Evolutionary conservation across 2,888 invertebrate species (phyloP), one percentile per base, ranked within the genome.

Genomic region (Nymphalis polychloros): DNA sequence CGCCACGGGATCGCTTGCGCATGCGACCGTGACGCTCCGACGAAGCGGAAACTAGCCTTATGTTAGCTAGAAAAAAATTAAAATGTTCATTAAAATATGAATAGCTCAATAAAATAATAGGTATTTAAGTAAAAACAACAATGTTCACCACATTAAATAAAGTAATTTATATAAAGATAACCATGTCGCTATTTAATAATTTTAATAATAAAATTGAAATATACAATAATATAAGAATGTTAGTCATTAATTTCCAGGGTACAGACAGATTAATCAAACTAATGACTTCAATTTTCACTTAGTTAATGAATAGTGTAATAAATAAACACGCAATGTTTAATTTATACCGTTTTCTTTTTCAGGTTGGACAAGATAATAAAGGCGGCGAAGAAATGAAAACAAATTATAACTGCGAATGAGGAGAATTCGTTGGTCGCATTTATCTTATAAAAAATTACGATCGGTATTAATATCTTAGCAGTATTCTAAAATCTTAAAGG

Each of bases 301-400:
- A 35, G 57, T 35, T 41, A 57, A 57, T 57, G 41, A 57, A 57
- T 41, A 57, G 19, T 57, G 41, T 19, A 57, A 57, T 8, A 57
- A 57, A 19, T 53, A 17, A 27, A 16, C 57, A 57, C 57, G 57
- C 57, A 41, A 41, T 57, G 35, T 10, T 41, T 57, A 41, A 57
- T 57, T 57, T 27, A 57, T 57, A 35, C 35, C 57, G 35, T 57
- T 65, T 65, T 65, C 53, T 65, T 60, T 65, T 65, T 60, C 65
- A 65, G 65, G 16, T 47, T 23, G 47, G 65, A 35, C 27, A 47
- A 47, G 6, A 7, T 8, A 53, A 27, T 19, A 23, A 16, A 13
- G 41, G 52, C 8, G 17, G 6, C 5, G 52, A 47, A 31, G 59
- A 47, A 19, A 19, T 19, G 17, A 20, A 46, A 27, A 50, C 27